Conservation (phyloP, 2,797 vertebrate genomes). For the Gobio occitaniae region DNA sequence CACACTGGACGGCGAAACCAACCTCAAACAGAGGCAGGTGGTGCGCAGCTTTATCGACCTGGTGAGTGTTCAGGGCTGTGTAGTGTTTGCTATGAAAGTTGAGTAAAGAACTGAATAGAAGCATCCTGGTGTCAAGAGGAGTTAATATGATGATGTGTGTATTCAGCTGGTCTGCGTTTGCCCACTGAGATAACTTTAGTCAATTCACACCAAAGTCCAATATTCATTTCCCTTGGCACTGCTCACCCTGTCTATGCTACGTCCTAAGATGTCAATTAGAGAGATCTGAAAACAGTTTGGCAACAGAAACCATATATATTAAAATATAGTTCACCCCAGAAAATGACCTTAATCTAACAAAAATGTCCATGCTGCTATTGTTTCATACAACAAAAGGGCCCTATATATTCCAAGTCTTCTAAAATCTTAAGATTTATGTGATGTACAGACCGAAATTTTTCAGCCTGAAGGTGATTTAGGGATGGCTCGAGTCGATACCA, state of each 20-base stretch:
- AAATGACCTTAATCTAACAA: neutral
- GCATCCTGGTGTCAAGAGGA: conserved; percentile 7
- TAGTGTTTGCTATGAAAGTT: conserved; percentile 10
- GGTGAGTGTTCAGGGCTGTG: conserved; percentile 77
- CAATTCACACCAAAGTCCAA: conserved; percentile 52
- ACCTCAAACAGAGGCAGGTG: conserved; percentile 94
- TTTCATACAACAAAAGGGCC: neutral
- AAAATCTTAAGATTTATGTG: neutral
- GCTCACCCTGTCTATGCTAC: neutral
- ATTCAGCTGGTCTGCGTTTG: conserved; percentile 62
- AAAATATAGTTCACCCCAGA: neutral
- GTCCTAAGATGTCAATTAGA: neutral
- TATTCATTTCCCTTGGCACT: conserved; percentile 9
- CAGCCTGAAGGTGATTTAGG: neutral
- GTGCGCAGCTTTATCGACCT: conserved; percentile 91
- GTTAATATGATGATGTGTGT: conserved; percentile 46
- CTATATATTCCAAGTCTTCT: neutral
- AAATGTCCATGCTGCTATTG: neutral
- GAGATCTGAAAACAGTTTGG: neutral
- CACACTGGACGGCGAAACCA: conserved; percentile 97
- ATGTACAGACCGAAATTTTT: neutral
- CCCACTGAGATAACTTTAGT: conserved; percentile 45
- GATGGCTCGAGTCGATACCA: neutral
- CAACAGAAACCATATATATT: neutral
- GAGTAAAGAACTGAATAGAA: conserved; percentile 13